Evolutionary conservation across 2,113 vertebrate genomes (phyloP).

Genomic region (Myotis davidii): DNA sequence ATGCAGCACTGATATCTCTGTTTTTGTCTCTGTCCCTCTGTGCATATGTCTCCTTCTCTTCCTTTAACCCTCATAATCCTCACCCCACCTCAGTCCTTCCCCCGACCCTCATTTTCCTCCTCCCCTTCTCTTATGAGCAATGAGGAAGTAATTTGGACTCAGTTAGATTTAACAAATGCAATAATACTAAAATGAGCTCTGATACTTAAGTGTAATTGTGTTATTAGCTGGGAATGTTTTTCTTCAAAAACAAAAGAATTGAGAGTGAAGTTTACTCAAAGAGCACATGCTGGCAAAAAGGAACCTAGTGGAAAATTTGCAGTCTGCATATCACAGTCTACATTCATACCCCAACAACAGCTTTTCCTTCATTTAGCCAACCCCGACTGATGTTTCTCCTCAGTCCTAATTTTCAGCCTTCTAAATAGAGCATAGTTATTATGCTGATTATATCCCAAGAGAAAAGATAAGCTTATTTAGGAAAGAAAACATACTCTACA

Average conservation of each 20-base stretch:
- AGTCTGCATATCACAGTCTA: fast-evolving
- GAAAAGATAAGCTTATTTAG: background rate
- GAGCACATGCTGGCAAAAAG: background rate
- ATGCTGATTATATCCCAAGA: background rate
- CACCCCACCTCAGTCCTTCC: background rate
- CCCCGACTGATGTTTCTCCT: background rate
- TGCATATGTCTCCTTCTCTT: background rate
- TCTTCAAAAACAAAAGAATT: conserved; percentile 78
- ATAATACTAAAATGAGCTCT: conserved; percentile 81
- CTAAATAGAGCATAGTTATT: background rate
- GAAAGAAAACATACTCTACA: background rate
- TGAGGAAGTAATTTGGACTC: conserved; percentile 84
- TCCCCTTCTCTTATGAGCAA: conserved; percentile 78
- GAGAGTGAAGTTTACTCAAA: conserved; percentile 66
- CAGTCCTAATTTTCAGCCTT: background rate
- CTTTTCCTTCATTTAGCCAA: background rate
- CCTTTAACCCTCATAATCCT: background rate
- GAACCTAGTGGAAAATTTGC: background rate
- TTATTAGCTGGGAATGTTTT: conserved; percentile 80
- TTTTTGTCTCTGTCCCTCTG: background rate
- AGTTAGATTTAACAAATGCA: conserved; percentile 83
- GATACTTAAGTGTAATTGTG: conserved; percentile 78
- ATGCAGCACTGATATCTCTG: conserved; percentile 58
- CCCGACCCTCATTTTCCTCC: conserved; percentile 38
- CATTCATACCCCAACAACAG: background rate